Conservation (phyloP, 2,888 invertebrate species). For the Watsonalla binaria region DNA sequence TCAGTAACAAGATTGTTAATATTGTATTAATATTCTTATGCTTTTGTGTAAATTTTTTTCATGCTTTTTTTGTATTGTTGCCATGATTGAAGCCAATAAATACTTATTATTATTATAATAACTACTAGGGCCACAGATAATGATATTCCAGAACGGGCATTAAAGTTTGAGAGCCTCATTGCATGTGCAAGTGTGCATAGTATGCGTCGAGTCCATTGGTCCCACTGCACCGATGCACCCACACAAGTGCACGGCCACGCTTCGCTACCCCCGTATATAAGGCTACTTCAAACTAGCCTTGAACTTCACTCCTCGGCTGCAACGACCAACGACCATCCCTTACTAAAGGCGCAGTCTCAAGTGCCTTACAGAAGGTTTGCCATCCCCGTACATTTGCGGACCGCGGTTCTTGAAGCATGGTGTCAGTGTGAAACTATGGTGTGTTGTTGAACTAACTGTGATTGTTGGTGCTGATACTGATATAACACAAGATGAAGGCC, state of each 20-base stretch:
- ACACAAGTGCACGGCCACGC: slow-evolving; percentile 50
- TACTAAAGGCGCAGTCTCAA: slow-evolving; percentile 17
- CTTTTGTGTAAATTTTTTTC: too few species aligned
- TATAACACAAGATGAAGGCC: slow-evolving; percentile 50
- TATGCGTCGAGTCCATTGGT: slow-evolving; percentile 17
- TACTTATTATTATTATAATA: too few species aligned
- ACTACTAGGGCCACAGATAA: neutral
- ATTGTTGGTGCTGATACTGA: slow-evolving; percentile 42
- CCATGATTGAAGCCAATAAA: too few species aligned
- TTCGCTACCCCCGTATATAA: slow-evolving; percentile 75
- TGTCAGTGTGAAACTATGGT: slow-evolving; percentile 34
- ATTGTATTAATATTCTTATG: too few species aligned
- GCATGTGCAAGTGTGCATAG: slow-evolving; percentile 41
- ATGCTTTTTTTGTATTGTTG: too few species aligned
- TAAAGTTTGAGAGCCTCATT: slow-evolving; percentile 36
- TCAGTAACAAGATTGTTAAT: too few species aligned
- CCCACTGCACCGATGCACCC: slow-evolving; percentile 27
- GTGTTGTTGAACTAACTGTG: slow-evolving; percentile 42
- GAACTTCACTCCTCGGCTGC: slow-evolving; percentile 70
- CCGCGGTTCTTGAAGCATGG: slow-evolving; percentile 24
- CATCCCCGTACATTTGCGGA: slow-evolving; percentile 9
- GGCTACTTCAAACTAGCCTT: slow-evolving; percentile 61
- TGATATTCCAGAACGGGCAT: neutral
- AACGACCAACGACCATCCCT: slow-evolving; percentile 22
- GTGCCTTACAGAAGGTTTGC: slow-evolving; percentile 8